phyloP scores from a whole-genome alignment of 2,113 vertebrate genomes.

The Hylia prasina region DNA sequence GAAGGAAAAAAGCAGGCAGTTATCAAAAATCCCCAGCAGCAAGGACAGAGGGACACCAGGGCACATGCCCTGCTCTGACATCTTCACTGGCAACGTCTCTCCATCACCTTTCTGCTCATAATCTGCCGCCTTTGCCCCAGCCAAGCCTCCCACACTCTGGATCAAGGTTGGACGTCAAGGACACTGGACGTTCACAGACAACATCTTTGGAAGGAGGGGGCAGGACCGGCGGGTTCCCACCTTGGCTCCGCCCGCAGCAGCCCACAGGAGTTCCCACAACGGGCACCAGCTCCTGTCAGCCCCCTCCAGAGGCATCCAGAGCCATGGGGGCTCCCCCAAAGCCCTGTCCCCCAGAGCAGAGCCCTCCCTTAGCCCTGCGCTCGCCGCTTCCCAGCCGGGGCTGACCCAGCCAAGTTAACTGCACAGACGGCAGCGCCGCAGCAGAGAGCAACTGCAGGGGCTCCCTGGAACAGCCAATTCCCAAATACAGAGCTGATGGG shows the following conservation, averaged over 20 bases:
- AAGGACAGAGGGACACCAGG: neutral
- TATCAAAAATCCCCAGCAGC: neutral
- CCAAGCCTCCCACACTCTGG: rapidly evolving
- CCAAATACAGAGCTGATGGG: neutral
- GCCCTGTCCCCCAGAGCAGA: neutral
- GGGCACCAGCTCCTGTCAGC: neutral
- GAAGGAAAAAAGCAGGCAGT: neutral
- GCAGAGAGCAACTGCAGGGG: neutral
- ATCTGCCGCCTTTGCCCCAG: neutral
- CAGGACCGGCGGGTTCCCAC: neutral
- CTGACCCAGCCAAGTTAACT: neutral
- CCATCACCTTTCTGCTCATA: neutral
- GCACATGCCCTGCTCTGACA: neutral
- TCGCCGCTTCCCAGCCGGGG: rapidly evolving
- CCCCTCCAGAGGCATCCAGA: rapidly evolving
- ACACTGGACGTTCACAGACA: neutral
- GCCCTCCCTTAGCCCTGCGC: rapidly evolving
- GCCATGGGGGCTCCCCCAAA: neutral
- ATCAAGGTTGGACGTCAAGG: neutral
- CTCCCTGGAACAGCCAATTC: neutral
- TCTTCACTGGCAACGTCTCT: neutral
- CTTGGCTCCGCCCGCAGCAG: neutral
- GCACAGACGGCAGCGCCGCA: rapidly evolving
- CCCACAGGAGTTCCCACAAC: neutral
- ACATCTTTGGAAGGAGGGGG: neutral